These are phyloP conservation scores for Aethes cnicana DNA, from an alignment of 2,888 invertebrate genomes.

Conservation along the genomic window DNA sequence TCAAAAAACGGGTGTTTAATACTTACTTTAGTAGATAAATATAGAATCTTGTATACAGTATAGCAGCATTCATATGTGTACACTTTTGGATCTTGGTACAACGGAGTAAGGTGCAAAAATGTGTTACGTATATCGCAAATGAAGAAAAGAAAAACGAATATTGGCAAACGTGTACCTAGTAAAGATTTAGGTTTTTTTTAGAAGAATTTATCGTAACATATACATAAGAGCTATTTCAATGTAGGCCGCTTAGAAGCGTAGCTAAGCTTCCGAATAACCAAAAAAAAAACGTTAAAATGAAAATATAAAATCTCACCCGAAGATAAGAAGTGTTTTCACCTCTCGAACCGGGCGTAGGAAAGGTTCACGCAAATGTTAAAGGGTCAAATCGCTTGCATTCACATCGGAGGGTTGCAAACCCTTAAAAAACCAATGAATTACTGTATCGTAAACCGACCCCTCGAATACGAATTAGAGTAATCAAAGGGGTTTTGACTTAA, in stretches of 20 bases:
- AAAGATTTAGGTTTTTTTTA: no score
- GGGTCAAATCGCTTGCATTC: conserved; percentile 25
- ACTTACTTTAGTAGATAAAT: no score
- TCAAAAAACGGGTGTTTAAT: no score
- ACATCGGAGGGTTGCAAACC: conserved; percentile 30
- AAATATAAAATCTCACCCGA: conserved; percentile 1
- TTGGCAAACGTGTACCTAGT: no score
- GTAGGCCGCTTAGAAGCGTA: background rate
- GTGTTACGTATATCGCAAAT: no score
- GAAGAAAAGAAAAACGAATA: no score
- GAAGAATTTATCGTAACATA: no score
- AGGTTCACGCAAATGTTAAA: conserved; percentile 18
- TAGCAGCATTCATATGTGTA: no score
- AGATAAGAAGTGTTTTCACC: conserved; percentile 9
- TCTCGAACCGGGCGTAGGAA: conserved; percentile 10
- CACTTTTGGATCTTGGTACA: no score
- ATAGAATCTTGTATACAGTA: no score
- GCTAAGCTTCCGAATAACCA: background rate
- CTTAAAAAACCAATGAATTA: conserved; percentile 40
- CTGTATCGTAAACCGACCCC: conserved; percentile 34
- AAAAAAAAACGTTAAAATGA: conserved; percentile 13
- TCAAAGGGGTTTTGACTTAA: conserved; percentile 44
- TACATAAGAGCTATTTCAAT: no score
- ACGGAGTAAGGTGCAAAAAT: no score
- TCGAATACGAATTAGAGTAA: conserved; percentile 37